Conservation (phyloP, 2,797 vertebrate genomes). For the Podarcis lilfordi region DNA sequence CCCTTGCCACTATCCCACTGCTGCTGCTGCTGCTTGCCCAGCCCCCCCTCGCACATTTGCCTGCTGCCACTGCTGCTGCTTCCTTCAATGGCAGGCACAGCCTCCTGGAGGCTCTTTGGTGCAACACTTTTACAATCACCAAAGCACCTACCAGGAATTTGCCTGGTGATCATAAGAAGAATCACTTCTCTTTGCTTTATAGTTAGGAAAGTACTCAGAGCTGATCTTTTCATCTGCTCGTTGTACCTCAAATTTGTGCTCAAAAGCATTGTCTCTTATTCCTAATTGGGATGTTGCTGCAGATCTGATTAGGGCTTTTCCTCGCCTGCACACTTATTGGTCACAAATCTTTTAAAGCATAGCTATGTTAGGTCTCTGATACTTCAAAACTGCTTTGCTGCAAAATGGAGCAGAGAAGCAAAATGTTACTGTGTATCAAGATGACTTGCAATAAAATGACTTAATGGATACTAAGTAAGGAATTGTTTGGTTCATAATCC, state of each 20-base stretch:
- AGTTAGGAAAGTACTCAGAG: constrained; percentile 9
- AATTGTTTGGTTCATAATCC: neutral
- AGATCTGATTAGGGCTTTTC: constrained; percentile 54
- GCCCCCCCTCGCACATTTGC: neutral
- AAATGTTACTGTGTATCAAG: constrained; percentile 5
- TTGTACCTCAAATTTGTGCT: constrained; percentile 56
- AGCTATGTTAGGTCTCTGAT: neutral
- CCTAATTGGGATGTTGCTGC: constrained; percentile 33
- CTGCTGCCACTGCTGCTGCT: too few species aligned
- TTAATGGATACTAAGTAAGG: neutral
- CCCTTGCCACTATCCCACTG: too few species aligned
- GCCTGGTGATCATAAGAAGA: too few species aligned
- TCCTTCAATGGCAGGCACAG: too few species aligned
- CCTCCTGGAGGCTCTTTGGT: too few species aligned
- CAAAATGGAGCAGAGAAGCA: constrained; percentile 30
- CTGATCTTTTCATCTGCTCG: constrained; percentile 50
- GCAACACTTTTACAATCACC: too few species aligned
- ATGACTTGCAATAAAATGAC: constrained; percentile 23
- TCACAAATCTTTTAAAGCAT: constrained; percentile 39
- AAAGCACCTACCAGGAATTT: too few species aligned
- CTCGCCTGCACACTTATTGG: constrained; percentile 42
- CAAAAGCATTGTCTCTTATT: neutral
- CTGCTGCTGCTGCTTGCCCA: neutral
- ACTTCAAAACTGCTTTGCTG: neutral
- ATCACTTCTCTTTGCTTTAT: too few species aligned